phyloP scores from a whole-genome alignment of 2,797 vertebrate species.

The Cercopithecus neglectus region DNA sequence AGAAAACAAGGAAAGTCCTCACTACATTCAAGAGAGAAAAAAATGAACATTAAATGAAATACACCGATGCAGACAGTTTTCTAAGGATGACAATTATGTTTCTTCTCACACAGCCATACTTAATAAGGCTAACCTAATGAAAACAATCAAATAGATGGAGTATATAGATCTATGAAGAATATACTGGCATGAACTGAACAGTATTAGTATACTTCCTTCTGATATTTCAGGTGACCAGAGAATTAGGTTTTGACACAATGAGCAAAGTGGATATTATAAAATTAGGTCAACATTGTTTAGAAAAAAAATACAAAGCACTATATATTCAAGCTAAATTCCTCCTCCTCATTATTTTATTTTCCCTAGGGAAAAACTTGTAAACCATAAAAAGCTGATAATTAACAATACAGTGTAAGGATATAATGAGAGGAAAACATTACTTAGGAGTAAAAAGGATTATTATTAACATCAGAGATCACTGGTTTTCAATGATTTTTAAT shows the following conservation, averaged over 20 bases:
- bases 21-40: background rate
- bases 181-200: background rate
- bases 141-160: background rate
- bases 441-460: background rate
- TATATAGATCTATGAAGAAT: background rate
- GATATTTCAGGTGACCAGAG: background rate
- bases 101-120: background rate
- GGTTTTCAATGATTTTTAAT: background rate
- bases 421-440: conserved; percentile 15
- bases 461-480: background rate
- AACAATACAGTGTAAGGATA: background rate
- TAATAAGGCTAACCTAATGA: background rate
- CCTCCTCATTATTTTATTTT: conserved; percentile 10
- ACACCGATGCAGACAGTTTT: background rate
- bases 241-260: background rate
- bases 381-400: background rate
- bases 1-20: background rate
- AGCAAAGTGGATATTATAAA: background rate
- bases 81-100: background rate
- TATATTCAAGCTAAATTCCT: background rate
- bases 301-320: background rate
- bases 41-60: background rate
- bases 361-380: background rate
- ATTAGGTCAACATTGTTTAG: background rate
- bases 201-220: background rate